Conservation (phyloP, 2,113 vertebrate genomes). For the Dasyornis broadbenti region DNA sequence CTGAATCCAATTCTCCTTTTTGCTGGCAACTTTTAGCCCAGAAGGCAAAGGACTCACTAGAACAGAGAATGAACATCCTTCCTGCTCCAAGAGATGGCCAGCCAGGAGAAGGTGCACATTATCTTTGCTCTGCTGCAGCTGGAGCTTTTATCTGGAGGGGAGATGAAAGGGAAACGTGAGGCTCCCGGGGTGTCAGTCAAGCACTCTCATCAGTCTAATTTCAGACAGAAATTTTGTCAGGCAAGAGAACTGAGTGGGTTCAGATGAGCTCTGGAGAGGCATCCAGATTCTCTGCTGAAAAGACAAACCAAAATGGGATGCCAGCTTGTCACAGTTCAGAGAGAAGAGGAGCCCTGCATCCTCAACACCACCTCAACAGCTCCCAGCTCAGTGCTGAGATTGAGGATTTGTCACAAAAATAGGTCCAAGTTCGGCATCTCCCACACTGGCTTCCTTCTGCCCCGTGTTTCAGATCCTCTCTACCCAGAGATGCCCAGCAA, state of each 20-base stretch:
- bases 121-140: background rate
- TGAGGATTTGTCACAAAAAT: background rate
- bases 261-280: slow-evolving; percentile 9
- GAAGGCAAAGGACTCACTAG: background rate
- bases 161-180: background rate
- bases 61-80: background rate
- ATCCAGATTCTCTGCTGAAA: slow-evolving; percentile 3
- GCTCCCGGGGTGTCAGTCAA: background rate
- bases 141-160: background rate
- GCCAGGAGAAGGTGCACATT: background rate
- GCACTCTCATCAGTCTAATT: slow-evolving; percentile 7
- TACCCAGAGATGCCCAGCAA: background rate
- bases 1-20: background rate
- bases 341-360: background rate
- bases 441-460: background rate
- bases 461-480: background rate
- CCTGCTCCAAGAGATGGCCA: background rate
- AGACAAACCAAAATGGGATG: background rate
- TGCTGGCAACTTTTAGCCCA: background rate
- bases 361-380: background rate
- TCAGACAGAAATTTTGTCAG: background rate
- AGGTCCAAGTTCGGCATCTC: background rate
- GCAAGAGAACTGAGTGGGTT: slow-evolving; percentile 5
- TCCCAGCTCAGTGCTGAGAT: background rate
- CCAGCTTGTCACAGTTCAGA: background rate